These are phyloP conservation scores for Heteromyza rotundicornis DNA, from an alignment of 2,888 invertebrate species.

Conservation along the genomic window DNA sequence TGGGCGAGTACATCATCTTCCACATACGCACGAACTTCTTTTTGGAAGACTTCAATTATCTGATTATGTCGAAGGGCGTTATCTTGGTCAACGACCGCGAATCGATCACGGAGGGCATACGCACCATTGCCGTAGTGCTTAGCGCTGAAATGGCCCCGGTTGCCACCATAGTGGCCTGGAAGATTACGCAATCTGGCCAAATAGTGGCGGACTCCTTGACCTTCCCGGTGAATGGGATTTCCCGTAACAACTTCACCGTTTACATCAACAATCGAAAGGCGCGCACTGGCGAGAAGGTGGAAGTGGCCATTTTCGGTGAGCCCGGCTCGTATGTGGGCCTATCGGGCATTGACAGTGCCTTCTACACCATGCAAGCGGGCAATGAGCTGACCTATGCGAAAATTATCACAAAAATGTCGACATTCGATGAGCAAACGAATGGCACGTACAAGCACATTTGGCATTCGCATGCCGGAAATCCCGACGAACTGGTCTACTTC, in stretches of 20 bases:
- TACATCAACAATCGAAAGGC: conserved; percentile 92
- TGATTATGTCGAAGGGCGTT: conserved; percentile 91
- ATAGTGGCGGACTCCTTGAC: conserved; percentile 92
- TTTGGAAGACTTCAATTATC: conserved; percentile 86
- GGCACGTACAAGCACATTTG: conserved; percentile 83
- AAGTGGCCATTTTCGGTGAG: conserved; percentile 91
- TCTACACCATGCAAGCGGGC: conserved; percentile 92
- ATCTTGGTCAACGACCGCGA: conserved; percentile 86
- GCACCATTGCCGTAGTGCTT: conserved; percentile 81
- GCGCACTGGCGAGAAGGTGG: conserved; percentile 89
- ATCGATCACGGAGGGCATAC: conserved; percentile 76
- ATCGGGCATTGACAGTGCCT: conserved; percentile 86
- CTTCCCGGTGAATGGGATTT: conserved; percentile 96
- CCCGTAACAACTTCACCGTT: conserved; percentile 87
- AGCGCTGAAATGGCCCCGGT: conserved; percentile 93
- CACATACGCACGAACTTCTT: conserved; percentile 92
- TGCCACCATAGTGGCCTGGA: conserved; percentile 88
- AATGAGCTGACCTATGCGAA: conserved; percentile 88
- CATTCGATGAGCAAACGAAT: conserved; percentile 84
- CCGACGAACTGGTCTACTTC: conserved; percentile 84
- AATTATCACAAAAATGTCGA: conserved; percentile 85
- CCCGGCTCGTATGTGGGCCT: conserved; percentile 94
- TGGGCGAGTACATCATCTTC: conserved; percentile 93
- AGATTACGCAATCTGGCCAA: conserved; percentile 80
- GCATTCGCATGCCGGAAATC: conserved; percentile 82